phyloP scores from a whole-genome alignment of 2,113 vertebrate species.

The Prinia subflava region DNA sequence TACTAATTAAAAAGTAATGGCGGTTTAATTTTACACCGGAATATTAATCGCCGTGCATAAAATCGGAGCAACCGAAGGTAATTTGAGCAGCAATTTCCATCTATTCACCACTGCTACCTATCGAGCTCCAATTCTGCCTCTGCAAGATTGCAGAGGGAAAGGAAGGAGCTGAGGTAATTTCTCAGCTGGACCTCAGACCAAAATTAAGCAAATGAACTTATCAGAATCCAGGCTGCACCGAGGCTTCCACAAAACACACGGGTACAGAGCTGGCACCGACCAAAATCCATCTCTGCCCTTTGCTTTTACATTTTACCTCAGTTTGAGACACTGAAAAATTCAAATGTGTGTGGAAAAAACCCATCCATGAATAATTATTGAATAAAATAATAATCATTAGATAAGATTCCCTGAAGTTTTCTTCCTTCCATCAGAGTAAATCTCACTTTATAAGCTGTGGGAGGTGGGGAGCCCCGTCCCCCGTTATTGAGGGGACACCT shows the following conservation, averaged over 20 bases:
- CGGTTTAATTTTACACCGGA: neutral
- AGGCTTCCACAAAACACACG: neutral
- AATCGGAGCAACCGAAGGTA: neutral
- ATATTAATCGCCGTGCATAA: neutral
- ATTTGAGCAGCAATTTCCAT: neutral
- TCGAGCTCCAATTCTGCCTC: neutral
- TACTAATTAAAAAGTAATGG: accelerated
- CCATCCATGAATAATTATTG: neutral
- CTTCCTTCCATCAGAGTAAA: neutral
- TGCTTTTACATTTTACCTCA: neutral
- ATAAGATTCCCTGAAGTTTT: neutral
- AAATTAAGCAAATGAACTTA: neutral
- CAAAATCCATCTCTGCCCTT: neutral
- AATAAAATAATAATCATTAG: neutral
- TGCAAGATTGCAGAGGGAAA: neutral
- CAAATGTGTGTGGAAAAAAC: neutral
- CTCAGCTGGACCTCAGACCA: neutral
- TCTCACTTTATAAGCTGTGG: accelerated
- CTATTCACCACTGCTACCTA: neutral
- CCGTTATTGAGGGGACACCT: accelerated
- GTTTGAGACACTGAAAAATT: neutral
- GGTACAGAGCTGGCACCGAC: neutral
- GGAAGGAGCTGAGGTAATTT: neutral
- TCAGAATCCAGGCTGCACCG: neutral
- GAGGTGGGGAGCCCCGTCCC: neutral